Conservation (phyloP, 2,113 vertebrate genomes). For the Mustela nigripes region DNA sequence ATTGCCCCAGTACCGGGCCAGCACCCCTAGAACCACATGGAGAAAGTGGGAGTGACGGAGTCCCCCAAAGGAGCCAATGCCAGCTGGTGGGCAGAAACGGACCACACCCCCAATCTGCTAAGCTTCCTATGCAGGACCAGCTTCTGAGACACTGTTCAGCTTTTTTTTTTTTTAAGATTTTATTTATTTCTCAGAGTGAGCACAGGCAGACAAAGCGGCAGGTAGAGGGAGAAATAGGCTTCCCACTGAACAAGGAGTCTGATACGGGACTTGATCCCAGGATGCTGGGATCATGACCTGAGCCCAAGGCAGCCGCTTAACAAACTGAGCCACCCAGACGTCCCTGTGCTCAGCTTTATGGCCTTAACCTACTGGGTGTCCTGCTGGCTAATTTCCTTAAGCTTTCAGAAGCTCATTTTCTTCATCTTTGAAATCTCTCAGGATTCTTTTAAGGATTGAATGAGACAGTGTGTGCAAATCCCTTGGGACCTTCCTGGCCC, state of each 20-base stretch:
- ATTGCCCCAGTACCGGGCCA: neutral
- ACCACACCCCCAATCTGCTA: neutral
- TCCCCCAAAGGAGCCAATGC: neutral
- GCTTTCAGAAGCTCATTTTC: neutral
- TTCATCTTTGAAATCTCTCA: constrained; percentile 35
- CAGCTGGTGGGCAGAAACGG: neutral
- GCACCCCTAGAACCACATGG: neutral
- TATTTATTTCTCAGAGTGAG: too few species aligned
- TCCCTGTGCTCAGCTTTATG: neutral
- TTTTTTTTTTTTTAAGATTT: too few species aligned
- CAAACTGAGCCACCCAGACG: too few species aligned
- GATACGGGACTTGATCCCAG: too few species aligned
- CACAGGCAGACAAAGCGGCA: too few species aligned
- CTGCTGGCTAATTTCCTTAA: neutral
- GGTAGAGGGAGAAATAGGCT: too few species aligned
- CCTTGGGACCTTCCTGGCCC: neutral
- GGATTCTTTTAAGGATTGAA: neutral
- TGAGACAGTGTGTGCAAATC: neutral
- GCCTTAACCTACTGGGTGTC: neutral
- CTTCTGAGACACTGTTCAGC: neutral
- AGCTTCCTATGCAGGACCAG: neutral
- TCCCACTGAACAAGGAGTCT: too few species aligned
- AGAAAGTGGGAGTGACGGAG: neutral
- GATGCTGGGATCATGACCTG: too few species aligned
- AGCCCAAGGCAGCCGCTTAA: too few species aligned